Evolutionary conservation across 2,113 vertebrate genomes (phyloP), one percentile per base, ranked within the genome.

Genomic region (Chelonoidis abingdonii): DNA sequence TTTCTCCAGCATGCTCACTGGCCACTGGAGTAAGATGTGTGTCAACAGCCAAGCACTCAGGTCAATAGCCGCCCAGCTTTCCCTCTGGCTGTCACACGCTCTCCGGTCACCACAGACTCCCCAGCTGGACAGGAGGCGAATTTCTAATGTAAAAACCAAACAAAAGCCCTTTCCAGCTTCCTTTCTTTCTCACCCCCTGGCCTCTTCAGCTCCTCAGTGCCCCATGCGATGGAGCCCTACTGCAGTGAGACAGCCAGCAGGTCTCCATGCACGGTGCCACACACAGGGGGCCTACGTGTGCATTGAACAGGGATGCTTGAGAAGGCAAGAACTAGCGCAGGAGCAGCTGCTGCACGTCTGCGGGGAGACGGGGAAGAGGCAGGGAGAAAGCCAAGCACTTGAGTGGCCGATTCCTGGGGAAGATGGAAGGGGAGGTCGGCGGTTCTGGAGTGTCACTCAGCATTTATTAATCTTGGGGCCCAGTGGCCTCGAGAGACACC

Each of bases 381-480:
- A 92, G 86, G 87, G 84, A 62, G 84, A 52, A 80, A 90, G 87
- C 59, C 75, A 81, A 47, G 35, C 21, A 25, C 49, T 57, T 50
- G 65, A 92, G 59, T 80, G 65, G 76, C 52, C 57, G 79, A 84
- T 86, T 78, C 81, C 25, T 76, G 76, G 2, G 21, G 1, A 12
- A 12, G 41, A 86, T 65, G 80, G 78, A 44, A 1, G 2, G 14
- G 41, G 24, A 5, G 31, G 38, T 24, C 10, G 38, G 57, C 76
- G 80, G 92, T 80, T 80, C 41, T 25, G 24, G 14, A 62, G 92
- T 94, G 94, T 84, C 94, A 95, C 91, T 94, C 96, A 83, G 89
- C 56, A 49, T 87, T 90, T 95, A 96, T 97, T 97, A 97, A 97
- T 97, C 96, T 96, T 95, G 47, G 83, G 80, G 89, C 93, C 97